Conservation (phyloP, 2,113 vertebrate genomes). For the Lepidothrix coronata region DNA sequence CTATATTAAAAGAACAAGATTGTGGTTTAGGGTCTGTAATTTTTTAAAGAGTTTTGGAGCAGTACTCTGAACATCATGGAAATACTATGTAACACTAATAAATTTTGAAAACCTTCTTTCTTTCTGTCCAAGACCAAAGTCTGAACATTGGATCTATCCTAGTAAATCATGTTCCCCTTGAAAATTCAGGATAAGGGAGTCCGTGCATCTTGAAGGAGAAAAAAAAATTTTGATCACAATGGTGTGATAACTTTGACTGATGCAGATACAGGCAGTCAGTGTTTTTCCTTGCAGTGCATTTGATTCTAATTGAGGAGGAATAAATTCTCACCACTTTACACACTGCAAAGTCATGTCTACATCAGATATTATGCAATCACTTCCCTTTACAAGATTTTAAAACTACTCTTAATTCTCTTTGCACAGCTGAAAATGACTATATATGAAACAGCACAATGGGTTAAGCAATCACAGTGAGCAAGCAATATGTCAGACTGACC, state of each 20-base stretch:
- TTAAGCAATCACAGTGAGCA: not conserved
- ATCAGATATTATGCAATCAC: not conserved
- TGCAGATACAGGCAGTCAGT: not conserved
- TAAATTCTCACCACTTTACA: not conserved
- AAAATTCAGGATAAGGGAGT: not conserved
- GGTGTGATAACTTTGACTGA: not conserved
- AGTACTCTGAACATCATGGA: not conserved
- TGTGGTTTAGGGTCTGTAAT: not conserved
- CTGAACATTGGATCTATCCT: not conserved
- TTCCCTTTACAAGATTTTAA: not conserved
- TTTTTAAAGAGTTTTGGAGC: not conserved
- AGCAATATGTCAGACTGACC: not conserved
- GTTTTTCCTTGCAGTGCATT: not conserved
- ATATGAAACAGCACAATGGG: not conserved
- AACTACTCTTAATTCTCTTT: not conserved
- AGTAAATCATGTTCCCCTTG: not conserved
- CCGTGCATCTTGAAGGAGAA: not conserved
- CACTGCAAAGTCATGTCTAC: not conserved
- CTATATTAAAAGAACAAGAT: not conserved
- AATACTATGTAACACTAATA: not conserved
- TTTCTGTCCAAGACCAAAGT: not conserved
- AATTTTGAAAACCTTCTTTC: not conserved
- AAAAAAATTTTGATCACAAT: not conserved
- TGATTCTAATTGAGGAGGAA: not conserved
- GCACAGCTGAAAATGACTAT: not conserved